Percentiles rank a stretch among this genome's conserved stretches.
phyloP scores from a whole-genome alignment of 2,113 vertebrate species.

The Conger conger region DNA sequence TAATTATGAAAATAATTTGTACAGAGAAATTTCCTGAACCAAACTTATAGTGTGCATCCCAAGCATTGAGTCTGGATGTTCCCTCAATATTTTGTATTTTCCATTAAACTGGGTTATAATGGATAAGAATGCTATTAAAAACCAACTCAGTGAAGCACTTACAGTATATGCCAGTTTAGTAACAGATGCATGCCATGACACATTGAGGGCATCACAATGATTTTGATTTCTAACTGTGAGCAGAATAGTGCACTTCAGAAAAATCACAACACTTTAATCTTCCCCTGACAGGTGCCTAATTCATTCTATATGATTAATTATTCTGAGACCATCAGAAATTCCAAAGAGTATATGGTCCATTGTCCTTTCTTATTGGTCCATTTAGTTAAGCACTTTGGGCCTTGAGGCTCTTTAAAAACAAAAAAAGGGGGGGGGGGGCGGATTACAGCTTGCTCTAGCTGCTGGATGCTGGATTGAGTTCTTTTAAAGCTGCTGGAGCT shows the following conservation, averaged over 20 bases:
- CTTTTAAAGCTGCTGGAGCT: neutral
- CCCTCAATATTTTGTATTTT: no score
- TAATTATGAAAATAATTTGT: no score
- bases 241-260: conserved; percentile 22
- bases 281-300: conserved; percentile 61
- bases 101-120: no score
- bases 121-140: no score
- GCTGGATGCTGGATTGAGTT: neutral
- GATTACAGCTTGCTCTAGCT: neutral
- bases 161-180: conserved; percentile 1
- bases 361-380: neutral
- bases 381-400: neutral
- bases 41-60: no score
- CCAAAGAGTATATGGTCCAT: neutral
- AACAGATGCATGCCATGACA: conserved; percentile 22
- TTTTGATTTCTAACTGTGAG: conserved; percentile 4
- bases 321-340: neutral
- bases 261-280: conserved; percentile 43
- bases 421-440: neutral
- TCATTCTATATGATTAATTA: conserved; percentile 12
- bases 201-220: neutral
- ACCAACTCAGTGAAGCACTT: no score
- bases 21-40: no score
- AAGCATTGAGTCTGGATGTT: no score
- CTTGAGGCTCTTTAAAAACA: neutral